Evolutionary conservation across 2,797 vertebrate species (phyloP).

Genomic region (Carduelis carduelis): DNA sequence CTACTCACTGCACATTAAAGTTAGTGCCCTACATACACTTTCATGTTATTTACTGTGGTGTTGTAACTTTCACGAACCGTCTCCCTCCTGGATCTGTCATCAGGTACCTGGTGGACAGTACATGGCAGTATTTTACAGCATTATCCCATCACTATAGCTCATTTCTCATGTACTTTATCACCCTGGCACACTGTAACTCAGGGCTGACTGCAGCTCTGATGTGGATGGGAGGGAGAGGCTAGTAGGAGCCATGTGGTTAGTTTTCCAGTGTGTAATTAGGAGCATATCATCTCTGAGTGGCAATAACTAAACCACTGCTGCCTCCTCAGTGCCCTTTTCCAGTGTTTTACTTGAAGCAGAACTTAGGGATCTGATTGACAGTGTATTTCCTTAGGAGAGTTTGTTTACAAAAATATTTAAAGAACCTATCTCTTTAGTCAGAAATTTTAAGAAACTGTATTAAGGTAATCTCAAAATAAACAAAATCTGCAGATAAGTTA

Average conservation of each 20-base stretch:
- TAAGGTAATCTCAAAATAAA: neutral
- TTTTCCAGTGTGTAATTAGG: neutral
- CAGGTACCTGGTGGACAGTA: neutral
- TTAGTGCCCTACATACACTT: neutral
- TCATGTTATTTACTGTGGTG: neutral
- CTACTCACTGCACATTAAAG: neutral
- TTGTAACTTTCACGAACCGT: neutral
- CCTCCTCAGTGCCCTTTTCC: neutral
- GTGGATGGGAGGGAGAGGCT: neutral
- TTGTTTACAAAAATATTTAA: neutral
- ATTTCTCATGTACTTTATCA: neutral
- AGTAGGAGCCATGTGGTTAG: neutral
- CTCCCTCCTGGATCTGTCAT: neutral
- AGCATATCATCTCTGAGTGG: neutral
- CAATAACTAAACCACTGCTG: neutral
- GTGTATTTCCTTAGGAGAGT: neutral
- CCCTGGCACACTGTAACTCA: neutral
- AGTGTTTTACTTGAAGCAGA: neutral
- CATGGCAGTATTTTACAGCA: fast-evolving
- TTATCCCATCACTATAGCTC: neutral
- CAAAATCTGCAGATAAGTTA: neutral
- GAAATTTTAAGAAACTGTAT: neutral
- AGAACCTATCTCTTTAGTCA: neutral
- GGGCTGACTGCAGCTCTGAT: neutral
- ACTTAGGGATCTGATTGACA: neutral